Percentiles rank a stretch among this genome's conserved stretches.
These are phyloP conservation scores for Calyptomena viridis DNA, from an alignment of 2,113 vertebrate species.

Conservation along the genomic window DNA sequence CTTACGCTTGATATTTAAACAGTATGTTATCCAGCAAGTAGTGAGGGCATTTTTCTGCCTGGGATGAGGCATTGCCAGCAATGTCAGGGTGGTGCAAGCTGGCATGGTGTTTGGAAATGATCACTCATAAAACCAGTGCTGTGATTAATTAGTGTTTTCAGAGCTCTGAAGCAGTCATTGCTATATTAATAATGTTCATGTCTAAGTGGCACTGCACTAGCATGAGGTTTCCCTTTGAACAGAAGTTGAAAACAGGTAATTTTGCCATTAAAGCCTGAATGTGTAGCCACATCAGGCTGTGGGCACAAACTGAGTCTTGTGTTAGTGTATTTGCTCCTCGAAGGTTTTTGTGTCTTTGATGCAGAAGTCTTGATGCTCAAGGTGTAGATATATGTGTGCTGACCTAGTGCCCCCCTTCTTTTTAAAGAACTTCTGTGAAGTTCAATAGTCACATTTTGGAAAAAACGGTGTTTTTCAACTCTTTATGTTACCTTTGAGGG, in stretches of 20 bases:
- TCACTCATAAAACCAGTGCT: not conserved
- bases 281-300: not conserved
- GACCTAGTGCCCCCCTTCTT: not conserved
- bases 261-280: not conserved
- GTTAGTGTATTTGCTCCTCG: not conserved
- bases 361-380: not conserved
- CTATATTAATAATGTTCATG: not conserved
- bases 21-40: not conserved
- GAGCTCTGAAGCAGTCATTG: not conserved
- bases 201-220: not conserved
- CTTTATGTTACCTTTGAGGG: not conserved
- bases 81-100: not conserved
- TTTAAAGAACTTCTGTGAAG: not conserved
- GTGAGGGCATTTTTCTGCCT: not conserved
- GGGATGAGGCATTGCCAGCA: not conserved
- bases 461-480: not conserved
- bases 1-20: not conserved
- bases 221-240: not conserved
- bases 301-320: not conserved
- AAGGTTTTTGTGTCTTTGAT: not conserved
- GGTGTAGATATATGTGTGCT: not conserved
- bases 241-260: not conserved
- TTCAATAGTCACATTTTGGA: not conserved
- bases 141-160: slow-evolving; percentile 12
- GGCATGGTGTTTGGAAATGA: not conserved